Evolutionary conservation across 2,113 vertebrate genomes (phyloP).

Genomic region (Abramis brama): DNA sequence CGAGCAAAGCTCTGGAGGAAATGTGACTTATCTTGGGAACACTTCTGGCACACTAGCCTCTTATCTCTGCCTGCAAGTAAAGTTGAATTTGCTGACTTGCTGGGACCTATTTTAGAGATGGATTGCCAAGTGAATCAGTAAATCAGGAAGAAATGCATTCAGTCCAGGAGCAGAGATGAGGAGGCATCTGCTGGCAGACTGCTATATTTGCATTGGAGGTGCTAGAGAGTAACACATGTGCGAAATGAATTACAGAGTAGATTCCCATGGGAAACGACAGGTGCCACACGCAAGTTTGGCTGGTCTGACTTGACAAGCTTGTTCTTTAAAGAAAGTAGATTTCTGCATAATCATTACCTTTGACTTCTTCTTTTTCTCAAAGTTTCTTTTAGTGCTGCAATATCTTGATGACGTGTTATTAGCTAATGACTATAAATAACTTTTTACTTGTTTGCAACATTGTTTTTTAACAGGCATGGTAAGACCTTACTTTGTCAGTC

Average conservation of each 20-base stretch:
- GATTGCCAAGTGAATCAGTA: slow-evolving; percentile 24
- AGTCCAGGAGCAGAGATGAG: neutral
- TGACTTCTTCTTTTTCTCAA: neutral
- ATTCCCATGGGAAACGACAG: slow-evolving; percentile 2
- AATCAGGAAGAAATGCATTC: neutral
- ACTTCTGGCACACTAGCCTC: slow-evolving; percentile 1
- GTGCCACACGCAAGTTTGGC: neutral
- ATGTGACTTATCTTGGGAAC: slow-evolving; percentile 16
- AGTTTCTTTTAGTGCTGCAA: neutral
- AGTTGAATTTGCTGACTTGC: slow-evolving; percentile 14
- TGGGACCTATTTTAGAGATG: slow-evolving; percentile 22
- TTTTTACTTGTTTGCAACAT: neutral
- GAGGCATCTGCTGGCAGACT: neutral
- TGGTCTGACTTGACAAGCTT: neutral
- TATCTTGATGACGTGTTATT: neutral
- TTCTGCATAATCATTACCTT: neutral
- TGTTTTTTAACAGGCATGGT: neutral
- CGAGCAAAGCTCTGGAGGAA: neutral
- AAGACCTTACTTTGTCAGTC: neutral
- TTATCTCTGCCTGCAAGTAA: slow-evolving; percentile 29
- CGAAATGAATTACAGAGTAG: slow-evolving; percentile 10
- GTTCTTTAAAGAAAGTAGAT: neutral
- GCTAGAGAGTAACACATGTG: neutral
- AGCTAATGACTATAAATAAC: neutral
- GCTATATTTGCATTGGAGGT: slow-evolving; percentile 20